These are phyloP conservation scores for Ochotona curzoniae DNA, from an alignment of 2,113 vertebrate species.

Conservation along the genomic window DNA sequence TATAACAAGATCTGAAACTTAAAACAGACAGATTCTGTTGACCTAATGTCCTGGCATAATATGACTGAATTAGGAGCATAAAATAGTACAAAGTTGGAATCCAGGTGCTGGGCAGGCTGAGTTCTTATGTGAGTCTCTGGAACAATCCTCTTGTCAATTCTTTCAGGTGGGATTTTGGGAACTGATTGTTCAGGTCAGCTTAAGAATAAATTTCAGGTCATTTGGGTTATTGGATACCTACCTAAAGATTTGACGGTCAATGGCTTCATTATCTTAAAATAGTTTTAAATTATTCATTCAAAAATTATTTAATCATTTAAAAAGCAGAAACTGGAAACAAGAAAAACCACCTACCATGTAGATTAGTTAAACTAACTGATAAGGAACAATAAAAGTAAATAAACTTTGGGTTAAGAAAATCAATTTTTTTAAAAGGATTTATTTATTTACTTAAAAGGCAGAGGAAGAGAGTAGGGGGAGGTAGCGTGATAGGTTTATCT, in stretches of 20 bases:
- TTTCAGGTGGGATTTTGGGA: neutral
- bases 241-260: neutral
- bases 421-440: neutral
- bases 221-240: neutral
- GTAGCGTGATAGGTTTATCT: too few species aligned
- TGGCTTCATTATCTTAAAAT: neutral
- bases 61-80: neutral
- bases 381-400: neutral
- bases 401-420: neutral
- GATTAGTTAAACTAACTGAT: neutral
- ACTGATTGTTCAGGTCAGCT: neutral
- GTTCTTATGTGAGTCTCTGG: neutral
- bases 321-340: neutral
- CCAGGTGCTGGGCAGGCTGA: neutral
- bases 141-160: neutral
- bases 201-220: neutral
- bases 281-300: conserved; percentile 20
- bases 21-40: neutral
- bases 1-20: too few species aligned
- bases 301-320: neutral
- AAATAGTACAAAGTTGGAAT: neutral
- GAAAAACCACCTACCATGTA: neutral
- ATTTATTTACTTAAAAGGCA: too few species aligned
- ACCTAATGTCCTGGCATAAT: too few species aligned
- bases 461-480: too few species aligned